Conservation (phyloP, 2,113 vertebrate genomes). For the Catagonus wagneri region DNA sequence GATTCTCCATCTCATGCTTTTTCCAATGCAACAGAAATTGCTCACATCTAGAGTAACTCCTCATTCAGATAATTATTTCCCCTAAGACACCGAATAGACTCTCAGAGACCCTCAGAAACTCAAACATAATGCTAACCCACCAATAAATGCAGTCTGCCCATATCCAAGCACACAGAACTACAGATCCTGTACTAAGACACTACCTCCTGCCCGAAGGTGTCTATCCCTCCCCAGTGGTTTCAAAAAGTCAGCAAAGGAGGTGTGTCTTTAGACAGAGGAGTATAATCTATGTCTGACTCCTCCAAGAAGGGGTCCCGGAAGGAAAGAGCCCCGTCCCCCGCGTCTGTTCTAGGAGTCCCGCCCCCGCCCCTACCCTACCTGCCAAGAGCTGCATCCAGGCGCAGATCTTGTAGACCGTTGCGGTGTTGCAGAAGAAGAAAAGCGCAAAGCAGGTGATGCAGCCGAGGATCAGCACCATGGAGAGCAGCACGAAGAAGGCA, state of each 20-base stretch:
- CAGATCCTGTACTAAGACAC: background rate
- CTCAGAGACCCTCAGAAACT: background rate
- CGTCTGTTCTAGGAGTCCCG: background rate
- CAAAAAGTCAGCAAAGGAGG: background rate
- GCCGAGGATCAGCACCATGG: conserved; percentile 98
- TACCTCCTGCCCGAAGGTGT: background rate
- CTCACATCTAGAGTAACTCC: background rate
- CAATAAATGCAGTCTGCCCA: background rate
- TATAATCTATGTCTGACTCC: background rate
- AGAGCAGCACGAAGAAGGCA: conserved; percentile 96
- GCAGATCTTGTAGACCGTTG: conserved; percentile 99
- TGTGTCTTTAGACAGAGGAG: conserved; percentile 22
- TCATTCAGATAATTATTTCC: background rate
- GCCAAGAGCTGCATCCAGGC: conserved; percentile 99
- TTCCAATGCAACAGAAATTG: background rate
- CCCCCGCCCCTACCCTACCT: conserved; percentile 87
- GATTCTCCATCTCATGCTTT: background rate
- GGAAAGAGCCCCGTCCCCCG: background rate
- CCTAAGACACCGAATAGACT: background rate
- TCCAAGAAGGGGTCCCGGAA: background rate
- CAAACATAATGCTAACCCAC: background rate
- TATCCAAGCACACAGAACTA: background rate
- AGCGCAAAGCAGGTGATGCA: conserved; percentile 98
- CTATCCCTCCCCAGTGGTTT: background rate
- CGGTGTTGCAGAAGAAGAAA: conserved; percentile 99